These are phyloP conservation scores for Drosophila prosaltans DNA, from an alignment of 1,140 invertebrate genomes.

Conservation along the genomic window DNA sequence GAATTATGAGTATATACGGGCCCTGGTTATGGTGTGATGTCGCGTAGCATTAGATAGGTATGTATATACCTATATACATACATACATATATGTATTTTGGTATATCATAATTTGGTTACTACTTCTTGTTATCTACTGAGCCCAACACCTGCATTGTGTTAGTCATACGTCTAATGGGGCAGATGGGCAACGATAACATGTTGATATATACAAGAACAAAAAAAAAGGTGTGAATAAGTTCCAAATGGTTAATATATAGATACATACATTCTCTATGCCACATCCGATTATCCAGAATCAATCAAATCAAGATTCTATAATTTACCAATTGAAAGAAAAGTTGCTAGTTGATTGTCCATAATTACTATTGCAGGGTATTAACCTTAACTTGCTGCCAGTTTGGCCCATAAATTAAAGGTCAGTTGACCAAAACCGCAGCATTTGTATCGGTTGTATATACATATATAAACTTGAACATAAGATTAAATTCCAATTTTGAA, in stretches of 20 bases:
- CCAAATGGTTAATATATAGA: no score
- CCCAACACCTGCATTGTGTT: conserved; percentile 3
- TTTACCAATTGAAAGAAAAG: no score
- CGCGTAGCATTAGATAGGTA: neutral
- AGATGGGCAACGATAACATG: neutral
- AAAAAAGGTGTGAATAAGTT: no score
- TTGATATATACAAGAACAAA: no score
- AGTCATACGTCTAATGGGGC: neutral
- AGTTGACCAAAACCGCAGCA: neutral
- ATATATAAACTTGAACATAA: neutral
- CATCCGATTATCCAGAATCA: no score
- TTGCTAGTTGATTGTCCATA: no score
- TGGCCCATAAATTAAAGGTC: no score
- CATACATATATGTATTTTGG: neutral
- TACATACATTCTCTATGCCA: no score
- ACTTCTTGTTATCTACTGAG: neutral
- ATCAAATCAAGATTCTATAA: no score
- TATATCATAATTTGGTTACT: conserved; percentile 9
- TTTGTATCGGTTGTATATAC: no score
- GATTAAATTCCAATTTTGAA: neutral
- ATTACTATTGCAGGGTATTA: no score
- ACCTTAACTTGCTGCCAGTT: no score
- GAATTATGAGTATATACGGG: neutral
- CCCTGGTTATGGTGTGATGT: neutral
- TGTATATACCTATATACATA: neutral